A percentile compares a stretch with the other conserved stretches of the same genome.
These are phyloP conservation scores for Sterrhoptilus dennistouni DNA, from an alignment of 2,113 vertebrate species.

Conservation along the genomic window DNA sequence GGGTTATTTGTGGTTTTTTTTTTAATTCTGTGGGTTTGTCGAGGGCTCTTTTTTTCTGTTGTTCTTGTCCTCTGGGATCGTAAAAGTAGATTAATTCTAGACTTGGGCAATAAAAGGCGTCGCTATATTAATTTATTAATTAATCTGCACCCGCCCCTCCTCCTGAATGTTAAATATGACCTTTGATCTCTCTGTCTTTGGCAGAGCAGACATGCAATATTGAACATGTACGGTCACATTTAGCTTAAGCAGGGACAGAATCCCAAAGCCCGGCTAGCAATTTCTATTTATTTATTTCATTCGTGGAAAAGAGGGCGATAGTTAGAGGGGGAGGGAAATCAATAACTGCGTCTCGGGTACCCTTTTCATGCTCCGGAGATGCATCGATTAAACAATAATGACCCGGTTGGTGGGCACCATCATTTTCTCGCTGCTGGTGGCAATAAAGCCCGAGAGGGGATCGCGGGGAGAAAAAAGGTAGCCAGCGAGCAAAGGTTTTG, in stretches of 20 bases:
- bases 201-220: conserved; percentile 78
- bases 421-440: conserved; percentile 72
- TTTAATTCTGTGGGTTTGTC: background rate
- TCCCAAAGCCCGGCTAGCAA: conserved; percentile 31
- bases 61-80: conserved; percentile 68
- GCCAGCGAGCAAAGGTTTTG: conserved; percentile 55
- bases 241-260: conserved; percentile 57
- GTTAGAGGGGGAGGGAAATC: conserved; percentile 59
- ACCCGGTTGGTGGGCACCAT: conserved; percentile 83
- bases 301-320: conserved; percentile 36
- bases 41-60: background rate
- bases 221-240: conserved; percentile 72
- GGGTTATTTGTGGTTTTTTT: background rate
- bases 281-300: conserved; percentile 51
- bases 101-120: conserved; percentile 70
- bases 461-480: background rate
- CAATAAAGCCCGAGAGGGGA: conserved; percentile 64
- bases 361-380: conserved; percentile 84
- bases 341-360: conserved; percentile 82
- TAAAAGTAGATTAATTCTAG: conserved; percentile 77
- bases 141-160: conserved; percentile 83
- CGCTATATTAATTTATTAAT: conserved; percentile 82
- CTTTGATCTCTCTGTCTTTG: conserved; percentile 89
- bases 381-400: conserved; percentile 95
- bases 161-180: conserved; percentile 87